Percentiles rank a stretch among this genome's conserved stretches.
Evolutionary conservation across 1,140 invertebrate genomes (phyloP).

Genomic region (Neomicropteryx cornuta): DNA sequence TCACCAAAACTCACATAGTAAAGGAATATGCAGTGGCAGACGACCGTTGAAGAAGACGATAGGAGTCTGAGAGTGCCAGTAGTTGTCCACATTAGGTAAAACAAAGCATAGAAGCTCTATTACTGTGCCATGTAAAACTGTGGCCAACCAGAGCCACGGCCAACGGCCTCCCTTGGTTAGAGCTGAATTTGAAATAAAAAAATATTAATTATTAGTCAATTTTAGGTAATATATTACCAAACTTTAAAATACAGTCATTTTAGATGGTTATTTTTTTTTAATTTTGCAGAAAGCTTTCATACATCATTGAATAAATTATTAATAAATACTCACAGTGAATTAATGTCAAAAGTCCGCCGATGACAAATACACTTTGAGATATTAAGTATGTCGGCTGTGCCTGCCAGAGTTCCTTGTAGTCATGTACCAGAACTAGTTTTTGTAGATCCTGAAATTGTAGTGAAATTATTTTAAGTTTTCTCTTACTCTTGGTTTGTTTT

Average conservation of each 20-base stretch:
- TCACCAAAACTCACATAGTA: conserved; percentile 51
- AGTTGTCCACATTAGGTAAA: conserved; percentile 58
- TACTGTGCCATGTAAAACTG: conserved; percentile 52
- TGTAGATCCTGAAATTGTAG: conserved; percentile 35
- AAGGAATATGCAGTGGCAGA: conserved; percentile 57
- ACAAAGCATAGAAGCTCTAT: conserved; percentile 50
- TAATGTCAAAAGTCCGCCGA: conserved; percentile 44
- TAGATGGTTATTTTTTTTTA: not conserved
- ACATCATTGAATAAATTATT: not conserved
- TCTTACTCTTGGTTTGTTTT: too few relatives aligned
- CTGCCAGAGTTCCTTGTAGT: conserved; percentile 38
- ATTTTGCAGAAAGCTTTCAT: conserved; percentile 3
- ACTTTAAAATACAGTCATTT: conserved; percentile 1
- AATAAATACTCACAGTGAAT: conserved; percentile 40
- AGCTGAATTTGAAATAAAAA: conserved; percentile 35
- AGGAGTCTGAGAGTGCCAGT: conserved; percentile 67
- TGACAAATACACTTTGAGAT: conserved; percentile 37
- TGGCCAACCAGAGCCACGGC: conserved; percentile 57
- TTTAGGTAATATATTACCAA: not conserved
- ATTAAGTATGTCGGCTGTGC: conserved; percentile 49
- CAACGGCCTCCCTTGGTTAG: conserved; percentile 53
- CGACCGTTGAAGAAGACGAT: conserved; percentile 56
- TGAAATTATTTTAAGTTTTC: too few relatives aligned
- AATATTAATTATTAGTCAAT: conserved; percentile 4
- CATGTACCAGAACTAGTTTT: conserved; percentile 40